Conservation (phyloP, 2,797 vertebrate species). For the Rhyacichthys aspro region DNA sequence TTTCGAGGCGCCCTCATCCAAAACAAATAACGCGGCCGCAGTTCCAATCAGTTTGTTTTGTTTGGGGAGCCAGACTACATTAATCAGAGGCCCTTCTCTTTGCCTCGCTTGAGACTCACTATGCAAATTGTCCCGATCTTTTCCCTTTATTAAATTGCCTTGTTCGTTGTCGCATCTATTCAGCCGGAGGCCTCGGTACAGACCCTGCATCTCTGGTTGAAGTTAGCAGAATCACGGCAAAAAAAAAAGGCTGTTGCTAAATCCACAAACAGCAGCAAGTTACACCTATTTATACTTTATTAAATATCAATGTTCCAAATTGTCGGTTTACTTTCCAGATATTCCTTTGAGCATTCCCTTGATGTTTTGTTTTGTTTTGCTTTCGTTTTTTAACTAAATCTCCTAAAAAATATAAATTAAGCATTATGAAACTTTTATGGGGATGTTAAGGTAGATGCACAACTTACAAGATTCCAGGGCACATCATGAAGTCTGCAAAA, state of each 20-base stretch:
- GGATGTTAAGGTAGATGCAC: too few relatives aligned
- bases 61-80: slow-evolving; percentile 52
- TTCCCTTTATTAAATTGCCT: slow-evolving; percentile 62
- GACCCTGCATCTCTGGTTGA: slow-evolving; percentile 26
- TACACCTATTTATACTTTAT: too few relatives aligned
- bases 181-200: slow-evolving; percentile 39
- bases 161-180: slow-evolving; percentile 47
- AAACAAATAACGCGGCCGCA: slow-evolving; percentile 39
- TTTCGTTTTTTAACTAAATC: too few relatives aligned
- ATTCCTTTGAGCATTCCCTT: too few relatives aligned
- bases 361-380: too few relatives aligned
- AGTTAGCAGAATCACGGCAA: background rate
- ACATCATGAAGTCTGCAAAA: too few relatives aligned
- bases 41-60: slow-evolving; percentile 61
- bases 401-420: too few relatives aligned
- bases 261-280: background rate
- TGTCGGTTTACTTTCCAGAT: too few relatives aligned
- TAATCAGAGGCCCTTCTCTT: slow-evolving; percentile 59
- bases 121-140: slow-evolving; percentile 67
- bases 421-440: too few relatives aligned
- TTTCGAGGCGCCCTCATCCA: slow-evolving; percentile 43
- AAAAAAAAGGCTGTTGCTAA: too few relatives aligned
- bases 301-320: too few relatives aligned
- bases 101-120: slow-evolving; percentile 36
- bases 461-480: too few relatives aligned